phyloP scores from a whole-genome alignment of 2,888 invertebrate species.

The Dryobotodes eremita region DNA sequence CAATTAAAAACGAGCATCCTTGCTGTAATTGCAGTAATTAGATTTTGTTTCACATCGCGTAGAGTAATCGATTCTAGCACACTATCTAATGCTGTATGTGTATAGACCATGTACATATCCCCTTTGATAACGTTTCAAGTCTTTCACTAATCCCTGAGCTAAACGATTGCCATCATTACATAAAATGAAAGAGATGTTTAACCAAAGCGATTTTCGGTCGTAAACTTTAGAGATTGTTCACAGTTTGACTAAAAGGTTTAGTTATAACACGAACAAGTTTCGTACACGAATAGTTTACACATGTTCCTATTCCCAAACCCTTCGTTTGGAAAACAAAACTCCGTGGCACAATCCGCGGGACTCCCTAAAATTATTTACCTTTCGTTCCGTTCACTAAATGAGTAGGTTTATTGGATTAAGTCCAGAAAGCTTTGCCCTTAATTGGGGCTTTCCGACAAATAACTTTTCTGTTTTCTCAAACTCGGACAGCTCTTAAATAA shows the following conservation, averaged over 20 bases:
- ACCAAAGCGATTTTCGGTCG: conserved; percentile 65
- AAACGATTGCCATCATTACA: conserved; percentile 22
- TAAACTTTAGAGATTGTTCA: conserved; percentile 47
- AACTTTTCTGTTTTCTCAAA: conserved; percentile 90
- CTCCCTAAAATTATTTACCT: conserved; percentile 89
- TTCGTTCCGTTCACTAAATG: conserved; percentile 89
- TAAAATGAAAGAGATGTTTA: conserved; percentile 19
- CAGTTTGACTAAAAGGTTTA: conserved; percentile 56
- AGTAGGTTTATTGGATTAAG: conserved; percentile 90
- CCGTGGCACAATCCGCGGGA: conserved; percentile 76
- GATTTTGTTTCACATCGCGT: conserved; percentile 72
- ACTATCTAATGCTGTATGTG: neutral
- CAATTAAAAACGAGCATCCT: conserved; percentile 38
- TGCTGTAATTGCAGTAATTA: conserved; percentile 72
- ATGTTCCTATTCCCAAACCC: conserved; percentile 66
- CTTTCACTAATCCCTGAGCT: neutral
- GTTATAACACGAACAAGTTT: conserved; percentile 50
- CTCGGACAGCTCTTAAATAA: conserved; percentile 88
- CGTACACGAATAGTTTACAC: conserved; percentile 63
- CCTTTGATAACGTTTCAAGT: neutral
- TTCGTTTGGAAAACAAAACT: conserved; percentile 76
- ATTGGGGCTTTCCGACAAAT: conserved; percentile 90
- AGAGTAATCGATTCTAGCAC: conserved; percentile 67
- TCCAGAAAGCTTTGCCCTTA: conserved; percentile 89
- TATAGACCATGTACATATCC: neutral